phyloP scores from a whole-genome alignment of 2,888 invertebrate genomes.

The Sarcophaga carnaria region DNA sequence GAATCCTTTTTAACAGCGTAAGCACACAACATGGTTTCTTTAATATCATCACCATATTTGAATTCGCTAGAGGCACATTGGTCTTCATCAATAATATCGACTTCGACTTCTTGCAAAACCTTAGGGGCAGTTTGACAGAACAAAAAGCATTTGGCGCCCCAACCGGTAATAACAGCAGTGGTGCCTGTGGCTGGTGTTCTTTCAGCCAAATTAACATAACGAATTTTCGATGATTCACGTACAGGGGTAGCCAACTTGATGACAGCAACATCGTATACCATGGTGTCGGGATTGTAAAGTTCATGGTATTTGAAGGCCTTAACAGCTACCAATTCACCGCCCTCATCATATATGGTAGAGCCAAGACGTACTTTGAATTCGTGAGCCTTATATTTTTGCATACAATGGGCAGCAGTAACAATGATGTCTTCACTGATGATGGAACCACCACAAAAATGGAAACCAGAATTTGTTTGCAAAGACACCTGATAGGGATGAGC shows the following conservation, averaged over 20 bases:
- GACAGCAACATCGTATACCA: slow-evolving; percentile 81
- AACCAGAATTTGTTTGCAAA: slow-evolving; percentile 72
- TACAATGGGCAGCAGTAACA: slow-evolving; percentile 82
- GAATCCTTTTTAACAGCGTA: slow-evolving; percentile 75
- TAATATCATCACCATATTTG: slow-evolving; percentile 66
- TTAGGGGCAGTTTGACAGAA: not conserved
- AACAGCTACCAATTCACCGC: slow-evolving; percentile 79
- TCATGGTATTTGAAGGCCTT: slow-evolving; percentile 66
- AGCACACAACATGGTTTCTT: slow-evolving; percentile 77
- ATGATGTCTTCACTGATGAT: slow-evolving; percentile 77
- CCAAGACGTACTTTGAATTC: slow-evolving; percentile 79
- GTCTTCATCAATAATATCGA: slow-evolving; percentile 66
- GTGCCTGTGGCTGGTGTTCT: slow-evolving; percentile 74
- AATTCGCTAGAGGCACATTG: slow-evolving; percentile 54
- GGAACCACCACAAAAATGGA: slow-evolving; percentile 82
- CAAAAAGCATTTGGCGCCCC: slow-evolving; percentile 74
- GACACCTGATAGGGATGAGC: slow-evolving; percentile 82
- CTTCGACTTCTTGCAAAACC: slow-evolving; percentile 70
- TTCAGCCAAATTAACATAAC: slow-evolving; percentile 74
- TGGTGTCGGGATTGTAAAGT: slow-evolving; percentile 76
- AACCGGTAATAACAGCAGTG: slow-evolving; percentile 77
- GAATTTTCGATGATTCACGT: slow-evolving; percentile 60
- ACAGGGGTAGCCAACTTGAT: slow-evolving; percentile 77
- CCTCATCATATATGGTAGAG: slow-evolving; percentile 75
- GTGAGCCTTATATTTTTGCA: slow-evolving; percentile 70